These are phyloP conservation scores for Paralichthys olivaceus DNA, from an alignment of 2,113 vertebrate species.

Conservation along the genomic window DNA sequence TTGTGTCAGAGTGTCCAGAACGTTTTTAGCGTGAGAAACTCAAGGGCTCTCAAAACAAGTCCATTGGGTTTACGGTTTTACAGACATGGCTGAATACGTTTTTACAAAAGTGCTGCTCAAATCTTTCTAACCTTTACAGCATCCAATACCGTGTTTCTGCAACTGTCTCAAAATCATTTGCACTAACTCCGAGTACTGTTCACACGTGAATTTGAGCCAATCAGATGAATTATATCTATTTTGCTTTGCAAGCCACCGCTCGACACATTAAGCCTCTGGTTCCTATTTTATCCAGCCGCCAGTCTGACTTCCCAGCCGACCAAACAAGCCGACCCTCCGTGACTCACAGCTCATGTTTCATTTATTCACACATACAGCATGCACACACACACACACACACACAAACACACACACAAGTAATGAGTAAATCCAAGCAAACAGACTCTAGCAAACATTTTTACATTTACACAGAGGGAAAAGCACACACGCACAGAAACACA, in stretches of 20 bases:
- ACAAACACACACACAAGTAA: background rate
- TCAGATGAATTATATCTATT: constrained; percentile 29
- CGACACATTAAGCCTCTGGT: constrained; percentile 50
- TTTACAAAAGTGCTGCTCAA: constrained; percentile 13
- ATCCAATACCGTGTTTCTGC: background rate
- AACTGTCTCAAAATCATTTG: background rate
- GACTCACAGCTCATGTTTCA: constrained; percentile 75
- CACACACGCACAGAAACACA: background rate
- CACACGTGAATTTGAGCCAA: background rate
- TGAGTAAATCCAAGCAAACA: constrained; percentile 37
- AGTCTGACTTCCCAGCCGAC: constrained; percentile 65
- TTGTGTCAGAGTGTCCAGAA: constrained; percentile 31
- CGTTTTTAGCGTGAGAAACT: constrained; percentile 59
- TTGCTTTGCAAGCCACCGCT: constrained; percentile 24
- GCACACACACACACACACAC: background rate
- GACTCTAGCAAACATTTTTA: constrained; percentile 9
- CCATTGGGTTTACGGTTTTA: constrained; percentile 26
- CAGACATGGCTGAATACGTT: constrained; percentile 6
- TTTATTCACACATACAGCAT: constrained; percentile 50
- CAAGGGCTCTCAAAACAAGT: constrained; percentile 17
- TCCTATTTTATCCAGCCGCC: constrained; percentile 56
- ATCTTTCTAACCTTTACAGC: background rate
- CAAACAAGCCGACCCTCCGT: constrained; percentile 54
- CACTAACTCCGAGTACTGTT: background rate
- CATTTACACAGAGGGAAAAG: background rate